Conservation (phyloP, 2,888 invertebrate genomes). For the Drosophila demipolita region DNA sequence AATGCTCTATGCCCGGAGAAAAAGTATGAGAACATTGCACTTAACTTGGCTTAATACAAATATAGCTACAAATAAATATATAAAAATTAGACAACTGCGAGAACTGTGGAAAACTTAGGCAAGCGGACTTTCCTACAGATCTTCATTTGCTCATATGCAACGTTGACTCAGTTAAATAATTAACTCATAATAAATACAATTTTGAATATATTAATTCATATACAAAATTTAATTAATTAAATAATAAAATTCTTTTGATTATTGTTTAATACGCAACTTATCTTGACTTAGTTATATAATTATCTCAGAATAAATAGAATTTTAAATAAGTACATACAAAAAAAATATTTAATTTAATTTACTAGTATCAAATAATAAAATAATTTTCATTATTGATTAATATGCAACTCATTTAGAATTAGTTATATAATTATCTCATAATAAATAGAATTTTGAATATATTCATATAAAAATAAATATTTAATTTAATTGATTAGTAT, state of each 20-base stretch:
- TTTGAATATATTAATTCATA: neutral
- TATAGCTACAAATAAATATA: neutral
- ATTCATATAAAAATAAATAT: neutral
- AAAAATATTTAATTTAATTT: neutral
- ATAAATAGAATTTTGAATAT: neutral
- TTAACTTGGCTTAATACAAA: neutral
- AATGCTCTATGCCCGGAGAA: slow-evolving; percentile 23
- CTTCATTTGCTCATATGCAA: neutral
- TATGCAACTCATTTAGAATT: neutral
- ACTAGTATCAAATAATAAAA: too few relatives aligned
- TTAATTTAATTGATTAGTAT: neutral
- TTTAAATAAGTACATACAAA: rapidly evolving
- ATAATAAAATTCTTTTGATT: too few relatives aligned
- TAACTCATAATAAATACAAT: neutral
- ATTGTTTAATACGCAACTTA: neutral
- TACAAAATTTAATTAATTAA: too few relatives aligned
- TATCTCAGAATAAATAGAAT: neutral
- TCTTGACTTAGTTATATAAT: neutral
- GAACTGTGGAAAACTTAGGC: neutral
- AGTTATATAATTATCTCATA: neutral
- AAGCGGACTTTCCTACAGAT: neutral
- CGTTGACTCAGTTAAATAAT: too few relatives aligned
- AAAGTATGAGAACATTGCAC: slow-evolving; percentile 1
- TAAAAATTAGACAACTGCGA: neutral
- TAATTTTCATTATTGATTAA: too few relatives aligned